Conservation (phyloP, 2,797 vertebrate genomes). For the Rhabdomys pumilio region DNA sequence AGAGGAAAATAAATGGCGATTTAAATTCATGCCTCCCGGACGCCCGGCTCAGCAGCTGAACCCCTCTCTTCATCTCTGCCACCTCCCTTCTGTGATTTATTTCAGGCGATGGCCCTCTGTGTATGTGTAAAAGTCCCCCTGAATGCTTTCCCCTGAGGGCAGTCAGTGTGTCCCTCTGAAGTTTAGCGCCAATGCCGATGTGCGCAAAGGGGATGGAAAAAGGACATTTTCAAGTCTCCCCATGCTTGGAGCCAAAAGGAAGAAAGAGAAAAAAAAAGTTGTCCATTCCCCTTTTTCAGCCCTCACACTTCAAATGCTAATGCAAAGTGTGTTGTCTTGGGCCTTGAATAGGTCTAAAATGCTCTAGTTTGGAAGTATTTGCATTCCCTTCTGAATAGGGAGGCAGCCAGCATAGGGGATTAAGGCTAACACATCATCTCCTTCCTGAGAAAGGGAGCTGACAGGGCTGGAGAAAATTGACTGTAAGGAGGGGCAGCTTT, state of each 20-base stretch:
- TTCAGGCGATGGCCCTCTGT: slow-evolving; percentile 81
- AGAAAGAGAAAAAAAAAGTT: slow-evolving; percentile 64
- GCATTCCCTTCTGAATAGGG: slow-evolving; percentile 83
- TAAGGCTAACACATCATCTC: slow-evolving; percentile 77
- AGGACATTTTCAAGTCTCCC: slow-evolving; percentile 86
- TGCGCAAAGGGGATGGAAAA: slow-evolving; percentile 85
- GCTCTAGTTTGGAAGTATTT: slow-evolving; percentile 79
- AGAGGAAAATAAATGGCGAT: slow-evolving; percentile 77
- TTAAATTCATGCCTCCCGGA: slow-evolving; percentile 84
- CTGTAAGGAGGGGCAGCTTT: neutral
- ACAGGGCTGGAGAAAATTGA: slow-evolving; percentile 72
- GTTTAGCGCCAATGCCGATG: slow-evolving; percentile 82
- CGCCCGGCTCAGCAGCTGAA: slow-evolving; percentile 58
- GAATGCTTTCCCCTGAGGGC: slow-evolving; percentile 85
- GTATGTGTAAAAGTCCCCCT: slow-evolving; percentile 80
- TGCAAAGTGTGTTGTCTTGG: slow-evolving; percentile 82
- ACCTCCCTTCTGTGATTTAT: slow-evolving; percentile 84
- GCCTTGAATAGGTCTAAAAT: slow-evolving; percentile 77
- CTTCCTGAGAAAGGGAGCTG: slow-evolving; percentile 68
- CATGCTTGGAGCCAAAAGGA: slow-evolving; percentile 75
- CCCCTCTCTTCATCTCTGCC: slow-evolving; percentile 80
- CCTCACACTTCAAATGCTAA: slow-evolving; percentile 83
- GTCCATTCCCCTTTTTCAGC: slow-evolving; percentile 81
- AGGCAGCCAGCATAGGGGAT: slow-evolving; percentile 81
- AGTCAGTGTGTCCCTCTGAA: slow-evolving; percentile 83